Percentiles rank a stretch among this genome's conserved stretches.
Conservation (phyloP, 2,113 vertebrate species). For the Perca fluviatilis region DNA sequence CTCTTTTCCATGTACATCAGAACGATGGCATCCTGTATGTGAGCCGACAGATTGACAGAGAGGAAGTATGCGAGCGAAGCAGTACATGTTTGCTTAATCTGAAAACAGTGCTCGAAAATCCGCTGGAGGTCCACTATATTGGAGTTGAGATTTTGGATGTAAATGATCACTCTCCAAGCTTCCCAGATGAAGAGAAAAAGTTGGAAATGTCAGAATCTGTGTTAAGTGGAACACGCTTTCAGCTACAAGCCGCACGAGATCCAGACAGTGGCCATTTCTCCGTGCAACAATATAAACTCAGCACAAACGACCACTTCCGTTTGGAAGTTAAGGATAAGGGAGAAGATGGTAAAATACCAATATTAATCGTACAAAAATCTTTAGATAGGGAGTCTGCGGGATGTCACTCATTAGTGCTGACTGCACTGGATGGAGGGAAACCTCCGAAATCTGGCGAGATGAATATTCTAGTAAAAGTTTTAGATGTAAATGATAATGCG, state of each 20-base stretch:
- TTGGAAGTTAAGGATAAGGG: constrained; percentile 73
- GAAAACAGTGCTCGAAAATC: constrained; percentile 79
- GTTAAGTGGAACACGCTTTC: constrained; percentile 77
- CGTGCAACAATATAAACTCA: constrained; percentile 82
- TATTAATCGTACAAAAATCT: constrained; percentile 72
- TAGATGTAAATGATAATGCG: constrained; percentile 80
- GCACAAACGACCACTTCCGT: constrained; percentile 76
- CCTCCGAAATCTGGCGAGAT: constrained; percentile 69
- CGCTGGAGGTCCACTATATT: constrained; percentile 87
- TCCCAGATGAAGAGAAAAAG: constrained; percentile 66
- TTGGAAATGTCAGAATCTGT: constrained; percentile 79
- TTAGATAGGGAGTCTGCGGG: constrained; percentile 72
- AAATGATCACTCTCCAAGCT: constrained; percentile 85
- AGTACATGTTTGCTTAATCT: constrained; percentile 77
- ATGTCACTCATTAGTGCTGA: constrained; percentile 64
- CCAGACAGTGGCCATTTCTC: constrained; percentile 82
- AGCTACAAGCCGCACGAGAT: constrained; percentile 80
- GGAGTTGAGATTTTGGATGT: constrained; percentile 86
- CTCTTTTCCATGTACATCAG: constrained; percentile 71
- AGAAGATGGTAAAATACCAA: constrained; percentile 72
- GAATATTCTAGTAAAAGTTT: constrained; percentile 70
- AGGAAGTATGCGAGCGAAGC: constrained; percentile 71
- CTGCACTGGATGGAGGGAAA: constrained; percentile 79
- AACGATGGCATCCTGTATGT: constrained; percentile 80
- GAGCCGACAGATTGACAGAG: constrained; percentile 72